phyloP scores from a whole-genome alignment of 2,888 invertebrate genomes.

The Ophioninae sp. region DNA sequence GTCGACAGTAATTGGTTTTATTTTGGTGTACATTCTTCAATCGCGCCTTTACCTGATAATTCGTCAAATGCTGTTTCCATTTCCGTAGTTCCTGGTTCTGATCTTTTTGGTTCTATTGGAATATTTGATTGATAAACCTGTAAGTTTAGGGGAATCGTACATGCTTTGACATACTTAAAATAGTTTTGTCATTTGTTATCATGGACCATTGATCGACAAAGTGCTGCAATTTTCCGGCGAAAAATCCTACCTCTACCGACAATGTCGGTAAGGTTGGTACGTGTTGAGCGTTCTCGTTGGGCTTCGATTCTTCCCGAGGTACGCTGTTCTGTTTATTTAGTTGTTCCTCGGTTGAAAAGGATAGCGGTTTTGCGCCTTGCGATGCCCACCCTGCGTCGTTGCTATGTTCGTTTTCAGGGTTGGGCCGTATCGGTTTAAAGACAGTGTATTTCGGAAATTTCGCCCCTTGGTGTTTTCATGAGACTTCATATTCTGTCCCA shows the following conservation, averaged over 20 bases:
- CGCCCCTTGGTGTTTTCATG: background rate
- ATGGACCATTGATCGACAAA: constrained; percentile 32
- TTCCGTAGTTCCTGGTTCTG: constrained; percentile 8
- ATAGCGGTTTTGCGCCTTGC: background rate
- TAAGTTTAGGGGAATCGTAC: constrained; percentile 31
- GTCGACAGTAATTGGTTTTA: background rate
- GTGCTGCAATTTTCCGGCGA: constrained; percentile 25
- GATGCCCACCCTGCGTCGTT: constrained; percentile 9
- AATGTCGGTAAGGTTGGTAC: constrained; percentile 11
- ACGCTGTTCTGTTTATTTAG: background rate
- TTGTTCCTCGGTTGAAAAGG: constrained; percentile 2
- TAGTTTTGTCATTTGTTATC: constrained; percentile 25
- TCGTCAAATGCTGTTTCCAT: constrained; percentile 17
- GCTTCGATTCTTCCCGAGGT: background rate
- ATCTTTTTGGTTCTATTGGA: constrained; percentile 31
- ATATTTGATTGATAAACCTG: background rate
- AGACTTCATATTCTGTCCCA: constrained; percentile 8
- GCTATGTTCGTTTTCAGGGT: background rate
- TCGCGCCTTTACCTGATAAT: constrained; percentile 17
- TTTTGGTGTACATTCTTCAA: constrained; percentile 1
- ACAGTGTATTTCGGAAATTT: background rate
- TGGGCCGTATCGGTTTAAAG: background rate
- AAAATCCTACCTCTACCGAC: constrained; percentile 29
- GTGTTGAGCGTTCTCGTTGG: constrained; percentile 1
- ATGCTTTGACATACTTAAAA: constrained; percentile 38